These are phyloP conservation scores for Catharus ustulatus DNA, from an alignment of 2,797 vertebrate genomes.

Conservation along the genomic window DNA sequence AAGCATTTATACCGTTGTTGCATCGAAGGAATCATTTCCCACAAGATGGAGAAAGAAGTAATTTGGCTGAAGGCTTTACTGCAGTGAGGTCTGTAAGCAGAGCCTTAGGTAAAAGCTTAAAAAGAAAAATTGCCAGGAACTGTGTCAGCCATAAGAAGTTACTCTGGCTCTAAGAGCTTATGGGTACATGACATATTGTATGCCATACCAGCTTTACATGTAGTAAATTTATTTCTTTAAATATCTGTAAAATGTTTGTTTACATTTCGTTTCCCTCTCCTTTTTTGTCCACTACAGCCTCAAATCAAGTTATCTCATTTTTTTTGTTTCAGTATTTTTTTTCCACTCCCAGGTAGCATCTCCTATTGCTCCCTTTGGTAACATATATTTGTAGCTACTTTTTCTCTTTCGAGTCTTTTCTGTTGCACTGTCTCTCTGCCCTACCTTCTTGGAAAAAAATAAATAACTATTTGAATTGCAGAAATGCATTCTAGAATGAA, in stretches of 20 bases:
- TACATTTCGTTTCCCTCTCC: not conserved
- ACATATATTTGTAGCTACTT: not conserved
- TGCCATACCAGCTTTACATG: not conserved
- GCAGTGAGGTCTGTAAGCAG: slow-evolving; percentile 28
- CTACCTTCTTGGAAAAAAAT: not conserved
- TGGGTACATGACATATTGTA: not conserved
- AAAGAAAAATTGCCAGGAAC: not conserved
- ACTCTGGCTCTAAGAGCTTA: not conserved
- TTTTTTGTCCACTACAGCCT: not conserved
- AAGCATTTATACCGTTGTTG: slow-evolving; percentile 49
- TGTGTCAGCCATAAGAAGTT: not conserved
- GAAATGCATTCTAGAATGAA: not conserved
- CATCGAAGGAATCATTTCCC: slow-evolving; percentile 60
- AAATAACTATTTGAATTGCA: not conserved
- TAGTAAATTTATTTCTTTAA: not conserved
- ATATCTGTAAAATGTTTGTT: not conserved
- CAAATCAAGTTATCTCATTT: not conserved
- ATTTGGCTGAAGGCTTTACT: slow-evolving; percentile 64
- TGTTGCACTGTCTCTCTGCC: not conserved
- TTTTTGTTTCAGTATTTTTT: not conserved
- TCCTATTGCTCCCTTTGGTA: not conserved
- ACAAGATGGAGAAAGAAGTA: slow-evolving; percentile 29
- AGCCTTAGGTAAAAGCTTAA: not conserved
- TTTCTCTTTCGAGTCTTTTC: not conserved
- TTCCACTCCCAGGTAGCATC: not conserved